Evolutionary conservation across 2,888 invertebrate species (phyloP), one percentile per base, ranked within the genome.

Genomic region (Papilio elwesi): DNA sequence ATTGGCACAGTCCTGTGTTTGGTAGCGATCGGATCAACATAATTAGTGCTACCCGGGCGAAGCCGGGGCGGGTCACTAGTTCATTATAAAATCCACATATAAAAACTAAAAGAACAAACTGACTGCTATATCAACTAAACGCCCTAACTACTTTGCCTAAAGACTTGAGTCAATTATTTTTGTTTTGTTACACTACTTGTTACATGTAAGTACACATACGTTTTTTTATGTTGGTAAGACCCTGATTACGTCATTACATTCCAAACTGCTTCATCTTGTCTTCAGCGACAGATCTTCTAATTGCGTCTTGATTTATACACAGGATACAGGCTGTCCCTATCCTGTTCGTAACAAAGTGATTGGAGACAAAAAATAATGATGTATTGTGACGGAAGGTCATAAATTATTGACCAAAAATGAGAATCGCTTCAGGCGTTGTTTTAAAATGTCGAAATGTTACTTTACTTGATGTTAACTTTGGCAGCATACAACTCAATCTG

Each of bases 241-340:
- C n/a, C n/a, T n/a, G n/a, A n/a, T 55, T 10, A 55, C 36, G 11
- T 36, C 48, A 47, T 63, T 48, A 53, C n/a, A 57, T 26, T 36
- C 7, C 38, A 59, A 26, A 16, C 12, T 55, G 67, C 12, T 48
- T 55, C 26, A 51, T 4, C 12, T 55, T 16, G 12, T 11, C 26
- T 43, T 53, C 52, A 36, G 16, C 13, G 69, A 59, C 59, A 49
- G 13, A 12, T 43, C 43, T 43, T 15, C 9, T 62, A 62, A 69
- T 69, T 63, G 51, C 38, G 12, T 15, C 43, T 26, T 62, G 62
- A 63, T 63, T 63, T 38, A 52, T 63, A 16, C 16, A 52, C 63
- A 69, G 63, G 69, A 69, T 63, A 69, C 52, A 26, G 47, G 43
- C 26, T 13, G 36, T 62, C 36, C 63, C 62, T 52, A 52, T 69